Percentiles rank a stretch among this genome's conserved stretches.
phyloP scores from a whole-genome alignment of 2,888 invertebrate genomes.

The Lepidocyrtinus sp. region DNA sequence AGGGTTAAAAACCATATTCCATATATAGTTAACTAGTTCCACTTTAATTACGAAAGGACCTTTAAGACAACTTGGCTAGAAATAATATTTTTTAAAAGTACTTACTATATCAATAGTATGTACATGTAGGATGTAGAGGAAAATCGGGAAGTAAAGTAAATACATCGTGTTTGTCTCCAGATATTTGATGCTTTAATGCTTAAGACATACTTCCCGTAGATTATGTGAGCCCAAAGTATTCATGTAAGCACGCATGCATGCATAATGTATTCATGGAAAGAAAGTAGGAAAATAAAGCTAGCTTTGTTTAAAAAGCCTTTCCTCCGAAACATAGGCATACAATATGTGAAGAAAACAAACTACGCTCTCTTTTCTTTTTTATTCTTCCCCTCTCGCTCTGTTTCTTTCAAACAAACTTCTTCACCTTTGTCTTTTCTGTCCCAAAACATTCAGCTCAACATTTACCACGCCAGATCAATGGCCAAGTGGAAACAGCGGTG shows the following conservation, averaged over 20 bases:
- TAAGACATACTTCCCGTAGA: conserved; percentile 5
- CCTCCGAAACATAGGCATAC: conserved; percentile 4
- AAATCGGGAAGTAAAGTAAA: conserved; percentile 38
- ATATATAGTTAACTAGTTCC: too few relatives aligned
- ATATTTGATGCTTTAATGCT: conserved; percentile 43
- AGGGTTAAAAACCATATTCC: too few relatives aligned
- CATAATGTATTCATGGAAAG: conserved; percentile 48
- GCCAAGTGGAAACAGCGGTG: not conserved
- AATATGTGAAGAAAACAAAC: conserved; percentile 16
- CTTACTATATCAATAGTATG: conserved; percentile 4
- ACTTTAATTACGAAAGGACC: too few relatives aligned
- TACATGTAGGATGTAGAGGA: too few relatives aligned
- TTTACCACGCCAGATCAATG: conserved; percentile 3
- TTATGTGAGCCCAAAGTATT: conserved; percentile 21
- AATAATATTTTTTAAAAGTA: too few relatives aligned
- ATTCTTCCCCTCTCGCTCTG: not conserved
- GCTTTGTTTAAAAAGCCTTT: not conserved
- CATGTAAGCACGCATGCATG: conserved; percentile 41
- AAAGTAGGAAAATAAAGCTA: not conserved
- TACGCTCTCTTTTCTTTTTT: conserved; percentile 11
- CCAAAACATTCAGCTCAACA: not conserved
- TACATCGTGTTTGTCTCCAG: conserved; percentile 45
- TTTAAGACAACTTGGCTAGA: too few relatives aligned
- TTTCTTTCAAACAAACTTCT: conserved; percentile 24
- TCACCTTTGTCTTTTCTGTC: conserved; percentile 33